Percentiles rank a stretch among this genome's conserved stretches.
Evolutionary conservation across 2,888 invertebrate genomes (phyloP).

Genomic region (Acronicta alni): DNA sequence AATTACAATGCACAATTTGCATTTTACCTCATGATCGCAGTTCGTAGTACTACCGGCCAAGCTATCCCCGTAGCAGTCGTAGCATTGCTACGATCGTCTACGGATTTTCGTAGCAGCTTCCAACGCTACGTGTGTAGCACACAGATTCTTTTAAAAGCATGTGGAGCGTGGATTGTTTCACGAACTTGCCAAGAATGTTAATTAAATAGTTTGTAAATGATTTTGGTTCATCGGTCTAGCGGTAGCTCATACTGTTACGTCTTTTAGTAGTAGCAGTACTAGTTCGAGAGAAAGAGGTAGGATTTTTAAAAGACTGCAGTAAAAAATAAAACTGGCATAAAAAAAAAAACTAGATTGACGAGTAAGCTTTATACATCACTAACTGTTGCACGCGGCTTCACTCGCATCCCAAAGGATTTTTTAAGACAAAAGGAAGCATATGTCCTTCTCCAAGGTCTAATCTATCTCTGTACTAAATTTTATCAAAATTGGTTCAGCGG

Average conservation of each 20-base stretch:
- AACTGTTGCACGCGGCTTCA: too few species aligned
- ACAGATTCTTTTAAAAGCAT: conserved; percentile 47
- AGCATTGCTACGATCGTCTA: conserved; percentile 23
- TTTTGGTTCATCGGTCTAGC: conserved; percentile 19
- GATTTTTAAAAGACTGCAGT: too few species aligned
- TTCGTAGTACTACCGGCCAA: conserved; percentile 10
- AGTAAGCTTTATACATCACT: too few species aligned
- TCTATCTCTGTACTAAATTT: too few species aligned
- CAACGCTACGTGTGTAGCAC: conserved; percentile 38
- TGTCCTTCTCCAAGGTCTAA: too few species aligned
- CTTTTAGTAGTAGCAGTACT: neutral
- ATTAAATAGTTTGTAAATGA: conserved; percentile 51
- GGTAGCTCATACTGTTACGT: neutral
- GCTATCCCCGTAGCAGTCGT: conserved; percentile 12
- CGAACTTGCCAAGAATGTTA: conserved; percentile 50
- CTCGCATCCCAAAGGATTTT: too few species aligned
- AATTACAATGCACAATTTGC: conserved; percentile 1
- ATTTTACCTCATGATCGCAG: neutral
- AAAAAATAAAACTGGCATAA: too few species aligned
- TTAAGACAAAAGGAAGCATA: too few species aligned
- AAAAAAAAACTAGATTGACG: too few species aligned
- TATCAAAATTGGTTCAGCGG: too few species aligned
- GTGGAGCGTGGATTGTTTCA: conserved; percentile 44
- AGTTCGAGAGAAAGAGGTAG: neutral
- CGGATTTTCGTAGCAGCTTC: conserved; percentile 35